phyloP scores from a whole-genome alignment of 1,140 invertebrate genomes.

The Triops cancriformis region DNA sequence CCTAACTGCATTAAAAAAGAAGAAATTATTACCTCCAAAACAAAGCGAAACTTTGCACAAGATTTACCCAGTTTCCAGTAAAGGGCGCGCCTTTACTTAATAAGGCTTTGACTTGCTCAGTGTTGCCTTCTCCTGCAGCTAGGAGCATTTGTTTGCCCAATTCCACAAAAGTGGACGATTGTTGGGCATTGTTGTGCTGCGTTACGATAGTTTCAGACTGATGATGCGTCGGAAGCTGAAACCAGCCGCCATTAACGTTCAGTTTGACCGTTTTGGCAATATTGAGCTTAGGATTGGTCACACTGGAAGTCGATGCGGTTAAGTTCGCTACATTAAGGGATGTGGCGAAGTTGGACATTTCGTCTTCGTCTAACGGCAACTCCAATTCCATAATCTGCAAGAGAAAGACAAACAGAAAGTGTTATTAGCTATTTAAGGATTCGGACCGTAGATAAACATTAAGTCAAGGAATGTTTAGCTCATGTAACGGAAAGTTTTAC shows the following conservation, averaged over 20 bases:
- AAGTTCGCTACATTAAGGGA: neutral
- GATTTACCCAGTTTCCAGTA: constrained; percentile 76
- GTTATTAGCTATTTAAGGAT: no score
- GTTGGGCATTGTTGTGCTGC: neutral
- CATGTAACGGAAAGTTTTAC: no score
- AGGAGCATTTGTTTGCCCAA: constrained; percentile 72
- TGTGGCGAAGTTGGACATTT: neutral
- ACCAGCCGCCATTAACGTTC: neutral
- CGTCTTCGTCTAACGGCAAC: neutral
- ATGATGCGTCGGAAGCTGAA: neutral
- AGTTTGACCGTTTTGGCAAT: constrained; percentile 10
- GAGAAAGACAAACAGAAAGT: no score
- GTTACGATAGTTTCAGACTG: neutral
- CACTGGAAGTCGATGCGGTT: neutral
- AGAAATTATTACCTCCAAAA: neutral
- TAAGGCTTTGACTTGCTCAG: constrained; percentile 62
- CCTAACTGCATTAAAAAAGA: constrained; percentile 53
- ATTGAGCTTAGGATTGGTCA: neutral
- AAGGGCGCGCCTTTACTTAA: constrained; percentile 82
- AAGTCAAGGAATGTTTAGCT: no score
- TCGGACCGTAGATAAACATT: no score
- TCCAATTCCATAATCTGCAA: constrained; percentile 4
- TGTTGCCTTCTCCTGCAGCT: constrained; percentile 66
- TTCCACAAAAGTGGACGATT: constrained; percentile 47
- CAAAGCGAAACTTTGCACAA: neutral